phyloP scores from a whole-genome alignment of 2,113 vertebrate species.

The Psilopsiagon aymara region DNA sequence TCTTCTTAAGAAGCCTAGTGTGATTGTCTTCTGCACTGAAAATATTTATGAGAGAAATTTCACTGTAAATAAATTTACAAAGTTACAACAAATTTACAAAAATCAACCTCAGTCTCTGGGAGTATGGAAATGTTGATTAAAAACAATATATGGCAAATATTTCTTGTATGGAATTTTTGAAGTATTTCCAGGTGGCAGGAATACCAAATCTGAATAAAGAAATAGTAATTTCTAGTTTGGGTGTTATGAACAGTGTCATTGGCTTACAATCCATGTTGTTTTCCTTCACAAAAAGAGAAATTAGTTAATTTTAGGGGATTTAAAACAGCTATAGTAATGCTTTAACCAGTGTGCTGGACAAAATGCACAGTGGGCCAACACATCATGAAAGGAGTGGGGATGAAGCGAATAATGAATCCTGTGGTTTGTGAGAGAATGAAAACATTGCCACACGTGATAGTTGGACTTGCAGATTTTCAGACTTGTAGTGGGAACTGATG shows the following conservation, averaged over 20 bases:
- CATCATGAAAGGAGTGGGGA: not conserved
- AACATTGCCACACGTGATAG: not conserved
- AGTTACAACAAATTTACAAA: not conserved
- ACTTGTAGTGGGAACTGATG: not conserved
- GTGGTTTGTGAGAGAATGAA: not conserved
- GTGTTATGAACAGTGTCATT: not conserved
- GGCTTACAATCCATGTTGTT: not conserved
- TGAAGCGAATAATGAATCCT: not conserved
- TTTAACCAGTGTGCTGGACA: not conserved
- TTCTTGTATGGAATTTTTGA: not conserved
- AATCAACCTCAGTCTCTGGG: not conserved
- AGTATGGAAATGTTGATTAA: not conserved
- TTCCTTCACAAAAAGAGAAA: not conserved
- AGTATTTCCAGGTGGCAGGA: not conserved
- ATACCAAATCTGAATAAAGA: not conserved
- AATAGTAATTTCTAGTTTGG: not conserved
- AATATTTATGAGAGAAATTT: not conserved
- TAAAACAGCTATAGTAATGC: not conserved
- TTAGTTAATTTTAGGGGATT: not conserved
- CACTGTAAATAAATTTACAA: not conserved
- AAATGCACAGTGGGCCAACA: not conserved
- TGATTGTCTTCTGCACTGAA: not conserved
- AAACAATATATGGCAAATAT: not conserved
- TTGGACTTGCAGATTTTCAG: not conserved
- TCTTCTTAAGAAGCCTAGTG: not conserved